phyloP scores from a whole-genome alignment of 2,888 invertebrate genomes.

The Tyria jacobaeae region DNA sequence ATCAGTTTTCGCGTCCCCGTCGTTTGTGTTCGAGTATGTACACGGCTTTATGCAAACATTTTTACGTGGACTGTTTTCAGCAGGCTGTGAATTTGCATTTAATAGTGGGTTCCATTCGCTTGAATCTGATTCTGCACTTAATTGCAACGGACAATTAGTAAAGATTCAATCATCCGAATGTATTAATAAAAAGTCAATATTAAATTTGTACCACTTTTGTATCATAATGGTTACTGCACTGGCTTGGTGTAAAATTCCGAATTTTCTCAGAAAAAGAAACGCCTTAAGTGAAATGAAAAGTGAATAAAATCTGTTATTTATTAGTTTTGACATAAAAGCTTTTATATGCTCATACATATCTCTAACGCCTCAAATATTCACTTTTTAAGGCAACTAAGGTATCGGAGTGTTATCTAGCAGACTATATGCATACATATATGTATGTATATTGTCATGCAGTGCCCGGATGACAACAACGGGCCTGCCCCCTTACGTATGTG shows the following conservation, averaged over 20 bases:
- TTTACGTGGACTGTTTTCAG: constrained; percentile 62
- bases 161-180: constrained; percentile 71
- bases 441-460: no score
- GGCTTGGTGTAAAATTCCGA: not conserved
- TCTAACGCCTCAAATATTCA: no score
- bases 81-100: constrained; percentile 65
- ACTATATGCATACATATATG: no score
- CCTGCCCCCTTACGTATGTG: no score
- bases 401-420: no score
- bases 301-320: no score
- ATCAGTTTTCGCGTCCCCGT: not conserved
- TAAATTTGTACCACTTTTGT: not conserved
- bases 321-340: no score
- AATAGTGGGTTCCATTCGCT: constrained; percentile 49
- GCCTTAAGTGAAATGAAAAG: no score
- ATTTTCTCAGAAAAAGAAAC: not conserved
- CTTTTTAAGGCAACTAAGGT: no score
- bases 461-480: no score
- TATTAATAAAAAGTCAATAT: constrained; percentile 59
- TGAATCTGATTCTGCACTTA: constrained; percentile 69
- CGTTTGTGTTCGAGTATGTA: constrained; percentile 2
- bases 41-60: constrained; percentile 66
- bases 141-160: constrained; percentile 77
- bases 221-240: not conserved
- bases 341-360: no score